Conservation (phyloP, 92 coral and sea anemone species). For the Desmophyllum pertusum region DNA sequence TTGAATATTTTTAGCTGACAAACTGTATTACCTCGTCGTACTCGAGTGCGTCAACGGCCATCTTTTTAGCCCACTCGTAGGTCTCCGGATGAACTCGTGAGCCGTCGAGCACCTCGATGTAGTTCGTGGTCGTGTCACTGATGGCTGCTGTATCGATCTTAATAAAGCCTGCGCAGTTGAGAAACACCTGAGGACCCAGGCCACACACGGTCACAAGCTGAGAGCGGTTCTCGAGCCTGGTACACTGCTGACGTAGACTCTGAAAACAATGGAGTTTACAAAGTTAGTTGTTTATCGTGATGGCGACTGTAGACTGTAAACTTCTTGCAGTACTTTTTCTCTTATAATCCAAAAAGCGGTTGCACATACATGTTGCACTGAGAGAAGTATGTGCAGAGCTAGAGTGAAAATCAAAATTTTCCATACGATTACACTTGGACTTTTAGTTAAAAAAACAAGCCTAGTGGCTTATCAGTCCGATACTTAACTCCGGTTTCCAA, state of each 20-base stretch:
- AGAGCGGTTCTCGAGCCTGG: conserved; percentile 94
- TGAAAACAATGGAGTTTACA: conserved; percentile 17
- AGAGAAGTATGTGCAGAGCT: no score
- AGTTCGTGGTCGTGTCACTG: conserved; percentile 86
- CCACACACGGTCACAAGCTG: conserved; percentile 97
- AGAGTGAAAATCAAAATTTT: no score
- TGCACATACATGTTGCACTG: no score
- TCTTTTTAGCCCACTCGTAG: conserved; percentile 99
- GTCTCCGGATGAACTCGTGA: conserved; percentile 99
- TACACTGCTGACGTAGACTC: conserved; percentile 94
- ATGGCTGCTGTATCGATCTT: conserved; percentile 93
- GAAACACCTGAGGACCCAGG: conserved; percentile 96
- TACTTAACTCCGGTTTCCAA: no score
- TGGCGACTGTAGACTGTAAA: no score
- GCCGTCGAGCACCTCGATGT: conserved; percentile 95
- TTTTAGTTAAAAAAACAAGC: no score
- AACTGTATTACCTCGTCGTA: conserved; percentile 80
- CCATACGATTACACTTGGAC: no score
- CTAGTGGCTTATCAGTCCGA: no score
- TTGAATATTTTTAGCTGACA: background rate
- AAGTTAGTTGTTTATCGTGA: background rate
- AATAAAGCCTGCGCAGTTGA: conserved; percentile 96
- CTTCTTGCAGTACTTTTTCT: no score
- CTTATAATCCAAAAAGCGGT: no score
- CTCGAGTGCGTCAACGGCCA: conserved; percentile 99